Evolutionary conservation across 2,797 vertebrate genomes (phyloP).

Genomic region (Fundulus diaphanus): DNA sequence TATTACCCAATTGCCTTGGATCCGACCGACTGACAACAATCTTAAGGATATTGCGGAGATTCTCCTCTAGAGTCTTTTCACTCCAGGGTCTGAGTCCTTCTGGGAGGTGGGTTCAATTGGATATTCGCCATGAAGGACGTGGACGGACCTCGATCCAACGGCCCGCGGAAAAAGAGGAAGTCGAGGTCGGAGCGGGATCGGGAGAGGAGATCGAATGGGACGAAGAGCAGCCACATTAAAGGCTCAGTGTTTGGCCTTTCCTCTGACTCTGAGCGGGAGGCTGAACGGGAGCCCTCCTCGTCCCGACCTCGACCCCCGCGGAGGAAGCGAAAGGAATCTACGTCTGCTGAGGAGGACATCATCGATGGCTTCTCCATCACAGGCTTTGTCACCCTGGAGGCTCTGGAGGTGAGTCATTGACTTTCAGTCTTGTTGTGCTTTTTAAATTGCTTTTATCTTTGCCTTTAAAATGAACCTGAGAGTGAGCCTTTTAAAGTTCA

Average conservation of each 20-base stretch:
- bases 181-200: conserved; percentile 91
- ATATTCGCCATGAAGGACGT: conserved; percentile 83
- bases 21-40: conserved; percentile 78
- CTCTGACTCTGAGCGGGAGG: conserved; percentile 91
- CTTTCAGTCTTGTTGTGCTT: background rate
- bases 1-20: conserved; percentile 83
- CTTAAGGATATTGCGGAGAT: conserved; percentile 80
- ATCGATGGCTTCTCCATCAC: conserved; percentile 95
- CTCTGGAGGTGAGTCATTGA: conserved; percentile 88
- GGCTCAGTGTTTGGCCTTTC: conserved; percentile 80
- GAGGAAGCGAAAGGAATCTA: conserved; percentile 91
- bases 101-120: conserved; percentile 58
- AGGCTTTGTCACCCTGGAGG: conserved; percentile 92
- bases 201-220: conserved; percentile 83
- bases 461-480: conserved; percentile 9
- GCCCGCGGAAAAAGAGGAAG: conserved; percentile 91
- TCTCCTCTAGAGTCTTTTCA: conserved; percentile 66
- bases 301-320: conserved; percentile 90
- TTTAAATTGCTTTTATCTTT: conserved; percentile 9
- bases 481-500: conserved; percentile 3
- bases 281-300: conserved; percentile 84
- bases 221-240: conserved; percentile 76
- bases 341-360: conserved; percentile 95
- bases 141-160: conserved; percentile 90
- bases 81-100: conserved; percentile 43